Percentiles rank a stretch among this genome's conserved stretches.
These are phyloP conservation scores for Ptilodon capucinus DNA, from an alignment of 2,888 invertebrate species.

Conservation along the genomic window DNA sequence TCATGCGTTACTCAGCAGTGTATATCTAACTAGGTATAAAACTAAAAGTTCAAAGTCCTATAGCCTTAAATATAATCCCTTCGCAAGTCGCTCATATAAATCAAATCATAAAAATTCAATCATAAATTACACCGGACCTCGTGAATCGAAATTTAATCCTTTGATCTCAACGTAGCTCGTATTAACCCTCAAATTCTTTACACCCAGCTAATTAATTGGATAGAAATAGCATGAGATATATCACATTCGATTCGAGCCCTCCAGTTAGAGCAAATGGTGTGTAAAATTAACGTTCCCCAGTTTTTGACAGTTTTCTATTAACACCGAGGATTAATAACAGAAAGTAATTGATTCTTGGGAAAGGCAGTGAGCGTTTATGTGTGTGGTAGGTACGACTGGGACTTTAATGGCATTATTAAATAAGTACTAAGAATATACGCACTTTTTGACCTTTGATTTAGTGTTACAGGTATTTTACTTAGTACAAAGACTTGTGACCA, in stretches of 20 bases:
- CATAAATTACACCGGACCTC: neutral
- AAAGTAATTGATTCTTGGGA: neutral
- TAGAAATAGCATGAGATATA: constrained; percentile 29
- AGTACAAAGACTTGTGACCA: too few species aligned
- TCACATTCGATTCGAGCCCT: constrained; percentile 26
- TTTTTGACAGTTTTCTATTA: constrained; percentile 43
- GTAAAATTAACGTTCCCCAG: constrained; percentile 36
- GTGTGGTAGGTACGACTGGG: neutral
- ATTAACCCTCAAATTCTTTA: constrained; percentile 31
- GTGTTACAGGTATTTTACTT: too few species aligned
- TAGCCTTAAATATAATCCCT: neutral
- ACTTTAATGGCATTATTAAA: too few species aligned
- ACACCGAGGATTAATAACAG: constrained; percentile 31
- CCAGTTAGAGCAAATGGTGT: constrained; percentile 28
- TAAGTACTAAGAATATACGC: too few species aligned
- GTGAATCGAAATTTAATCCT: constrained; percentile 12
- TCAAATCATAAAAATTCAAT: neutral
- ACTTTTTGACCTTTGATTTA: too few species aligned
- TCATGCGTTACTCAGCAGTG: too few species aligned
- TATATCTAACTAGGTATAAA: too few species aligned
- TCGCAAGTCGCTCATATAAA: neutral
- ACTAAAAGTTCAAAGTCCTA: too few species aligned
- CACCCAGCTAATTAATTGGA: constrained; percentile 31
- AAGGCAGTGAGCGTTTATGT: neutral
- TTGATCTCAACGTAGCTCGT: constrained; percentile 26